Evolutionary conservation across 2,888 invertebrate species (phyloP), one percentile per base, ranked within the genome.

Genomic region (Marasmarcha lunaedactyla): DNA sequence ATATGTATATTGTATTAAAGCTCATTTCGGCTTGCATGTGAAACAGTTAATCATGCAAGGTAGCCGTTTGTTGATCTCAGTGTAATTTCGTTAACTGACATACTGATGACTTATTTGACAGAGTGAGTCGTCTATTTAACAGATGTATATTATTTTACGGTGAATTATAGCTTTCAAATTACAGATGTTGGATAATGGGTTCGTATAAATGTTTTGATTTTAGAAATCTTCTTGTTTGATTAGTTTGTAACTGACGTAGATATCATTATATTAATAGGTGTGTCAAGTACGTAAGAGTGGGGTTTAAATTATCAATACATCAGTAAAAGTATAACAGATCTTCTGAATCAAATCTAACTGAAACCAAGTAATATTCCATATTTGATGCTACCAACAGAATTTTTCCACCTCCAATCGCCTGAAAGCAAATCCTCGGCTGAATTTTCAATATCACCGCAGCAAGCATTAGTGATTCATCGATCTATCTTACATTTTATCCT

Each of bases 61-160:
- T 71, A 78, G 79, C 69, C 60, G 70, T 71, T 69, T 81, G 81
- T 81, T 83, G 81, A 79, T 83, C 83, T 72, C 71, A 49, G 57
- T 63, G 73, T 81, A 83, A 83, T 81, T 79, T 81, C 78, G 78
- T 77, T 79, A 78, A 74, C 81, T 77, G 78, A 78, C 78, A 67
- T 64, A 61, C 66, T 78, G 78, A 79, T 78, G 81, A 81, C 79
- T 81, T 79, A 81, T 83, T 79, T 81, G 81, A 77, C 74, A 71
- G 71, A 71, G 57, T 67, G 71, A 71, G 68, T 63, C 64, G 71
- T 74, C 58, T 65, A 68, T 72, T 76, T 70, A 63, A 67, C 67
- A 53, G 60, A 51, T 57, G 51, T 46, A 47, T 63, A 59, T 63
- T 65, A 64, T 62, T 55, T 25, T 25, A 25, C 25, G 25, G 25